Percentiles rank a stretch among this genome's conserved stretches.
These are phyloP conservation scores for Protonemura montana DNA, from an alignment of 2,888 invertebrate genomes.

Conservation along the genomic window DNA sequence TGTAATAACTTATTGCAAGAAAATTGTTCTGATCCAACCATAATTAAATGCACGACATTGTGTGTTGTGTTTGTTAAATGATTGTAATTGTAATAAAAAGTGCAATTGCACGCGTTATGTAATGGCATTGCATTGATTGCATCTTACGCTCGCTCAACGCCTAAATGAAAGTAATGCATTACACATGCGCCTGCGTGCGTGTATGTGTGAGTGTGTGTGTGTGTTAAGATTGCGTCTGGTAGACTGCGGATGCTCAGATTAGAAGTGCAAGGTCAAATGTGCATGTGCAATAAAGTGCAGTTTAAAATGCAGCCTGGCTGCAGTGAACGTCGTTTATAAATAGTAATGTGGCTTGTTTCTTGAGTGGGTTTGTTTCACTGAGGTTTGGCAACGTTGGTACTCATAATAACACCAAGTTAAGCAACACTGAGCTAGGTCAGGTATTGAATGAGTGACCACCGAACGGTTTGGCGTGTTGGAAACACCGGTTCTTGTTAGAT, in stretches of 20 bases:
- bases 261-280: slow-evolving; percentile 8
- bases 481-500: no score
- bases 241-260: neutral
- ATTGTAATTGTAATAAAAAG: neutral
- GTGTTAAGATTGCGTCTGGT: neutral
- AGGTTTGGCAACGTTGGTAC: no score
- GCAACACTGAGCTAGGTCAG: no score
- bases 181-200: neutral
- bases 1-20: no score
- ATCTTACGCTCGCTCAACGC: neutral
- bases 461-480: no score
- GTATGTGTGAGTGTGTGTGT: neutral
- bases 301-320: slow-evolving; percentile 13
- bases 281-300: slow-evolving; percentile 8
- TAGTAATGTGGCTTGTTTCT: no score
- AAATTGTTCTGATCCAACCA: no score
- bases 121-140: neutral
- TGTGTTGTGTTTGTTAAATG: no score
- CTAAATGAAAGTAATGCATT: neutral
- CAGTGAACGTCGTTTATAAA: neutral
- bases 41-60: no score
- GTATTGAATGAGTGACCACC: no score
- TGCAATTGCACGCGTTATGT: neutral
- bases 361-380: no score
- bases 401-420: no score